These are phyloP conservation scores for Riparia riparia DNA, from an alignment of 2,113 vertebrate genomes.

Conservation along the genomic window DNA sequence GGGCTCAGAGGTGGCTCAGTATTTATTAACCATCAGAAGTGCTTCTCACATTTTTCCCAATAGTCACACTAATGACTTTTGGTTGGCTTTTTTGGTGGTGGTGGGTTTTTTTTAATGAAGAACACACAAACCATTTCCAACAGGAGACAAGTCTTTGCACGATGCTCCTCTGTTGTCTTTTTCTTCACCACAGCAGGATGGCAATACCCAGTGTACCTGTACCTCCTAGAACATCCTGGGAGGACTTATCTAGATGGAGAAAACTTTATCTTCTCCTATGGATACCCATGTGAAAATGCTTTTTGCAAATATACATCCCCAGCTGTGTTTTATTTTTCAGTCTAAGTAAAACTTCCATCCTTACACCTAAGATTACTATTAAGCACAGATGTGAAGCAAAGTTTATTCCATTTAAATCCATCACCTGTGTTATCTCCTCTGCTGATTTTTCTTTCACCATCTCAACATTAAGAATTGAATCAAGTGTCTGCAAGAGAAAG, in stretches of 20 bases:
- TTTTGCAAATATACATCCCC: neutral
- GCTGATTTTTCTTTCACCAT: conserved; percentile 88
- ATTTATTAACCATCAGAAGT: neutral
- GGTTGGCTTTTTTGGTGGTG: neutral
- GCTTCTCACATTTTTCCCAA: neutral
- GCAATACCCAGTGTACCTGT: neutral
- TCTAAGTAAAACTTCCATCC: neutral
- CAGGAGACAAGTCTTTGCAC: neutral
- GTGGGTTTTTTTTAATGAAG: neutral
- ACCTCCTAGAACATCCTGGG: neutral
- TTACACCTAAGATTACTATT: neutral
- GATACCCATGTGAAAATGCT: neutral
- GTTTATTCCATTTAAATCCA: neutral
- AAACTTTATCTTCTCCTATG: neutral
- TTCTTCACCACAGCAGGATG: neutral
- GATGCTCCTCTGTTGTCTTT: neutral
- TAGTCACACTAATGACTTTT: neutral
- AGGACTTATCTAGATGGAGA: neutral
- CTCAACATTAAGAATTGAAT: conserved; percentile 90
- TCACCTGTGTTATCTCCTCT: conserved; percentile 90
- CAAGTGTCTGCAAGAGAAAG: conserved; percentile 82
- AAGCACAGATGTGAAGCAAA: neutral
- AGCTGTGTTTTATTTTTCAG: neutral
- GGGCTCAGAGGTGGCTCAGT: neutral
- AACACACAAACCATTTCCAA: neutral